Base-by-base conservation (phyloP, 64 coral and sea anemone species). In the Pachyseris speciosa region DNA sequence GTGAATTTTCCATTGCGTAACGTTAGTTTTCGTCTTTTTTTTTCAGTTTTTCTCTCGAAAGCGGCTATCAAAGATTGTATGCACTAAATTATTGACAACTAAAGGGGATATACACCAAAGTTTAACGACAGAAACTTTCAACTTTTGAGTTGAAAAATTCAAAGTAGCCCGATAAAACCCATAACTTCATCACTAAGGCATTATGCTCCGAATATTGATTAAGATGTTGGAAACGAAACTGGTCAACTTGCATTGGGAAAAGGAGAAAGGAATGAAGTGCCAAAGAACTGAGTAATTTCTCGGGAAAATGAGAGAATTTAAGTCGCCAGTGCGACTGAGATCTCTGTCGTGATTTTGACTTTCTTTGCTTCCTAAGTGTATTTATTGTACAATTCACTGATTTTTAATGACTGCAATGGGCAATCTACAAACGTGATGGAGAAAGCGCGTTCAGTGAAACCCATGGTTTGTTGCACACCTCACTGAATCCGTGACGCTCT, bases 41-140 rank as follows among this genome's bases (percentile, higher is more conserved):
- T 50, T 16, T 13, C 42, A 3, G n/a, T n/a, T n/a, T n/a, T n/a
- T n/a, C 58, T 20, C 4, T 36, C 2, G 32, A 41, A 71, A 71
- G 77, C 52, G 19, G 50, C 51, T 81, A 36, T 81, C 77, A 39
- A 81, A 78, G 15, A 58, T 27, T 61, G 77, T 58, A 81, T 24
- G 53, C 20, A 11, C 77, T 81, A 60, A 81, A 81, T 81, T 37
- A 81, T 81, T 81, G 77, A 81, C 33, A 61, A n/a, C n/a, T n/a
- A n/a, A n/a, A 81, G 55, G 20, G 9, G 5, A n/a, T 11, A 78
- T 44, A 45, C 10, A 64, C 25, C 9, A 38, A 9, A 58, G 16
- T 27, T 26, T 4, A 81, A 4, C 34, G 20, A 34, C n/a, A 60
- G 32, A 81, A 81, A 63, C 13, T 37, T 38, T n/a, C n/a, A 26